Evolutionary conservation across 2,888 invertebrate genomes (phyloP).

Genomic region (Lottia gigantea): DNA sequence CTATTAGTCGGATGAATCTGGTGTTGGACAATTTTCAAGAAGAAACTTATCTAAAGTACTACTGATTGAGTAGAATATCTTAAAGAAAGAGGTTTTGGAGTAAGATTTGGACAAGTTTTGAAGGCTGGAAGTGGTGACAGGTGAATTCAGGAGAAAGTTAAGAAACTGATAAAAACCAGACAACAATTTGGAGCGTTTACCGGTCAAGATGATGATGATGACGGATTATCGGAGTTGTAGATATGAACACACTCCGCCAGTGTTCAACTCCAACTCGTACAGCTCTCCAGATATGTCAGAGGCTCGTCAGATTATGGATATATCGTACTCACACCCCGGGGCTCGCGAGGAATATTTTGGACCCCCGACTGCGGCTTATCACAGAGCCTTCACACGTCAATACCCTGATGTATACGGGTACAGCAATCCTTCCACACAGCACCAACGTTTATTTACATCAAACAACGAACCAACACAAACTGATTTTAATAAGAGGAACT

Average conservation of each 20-base stretch:
- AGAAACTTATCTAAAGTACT: too few species aligned
- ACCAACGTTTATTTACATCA: conserved; percentile 28
- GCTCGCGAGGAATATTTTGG: conserved; percentile 43
- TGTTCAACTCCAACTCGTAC: conserved; percentile 24
- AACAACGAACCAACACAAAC: conserved; percentile 12
- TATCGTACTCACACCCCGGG: conserved; percentile 50
- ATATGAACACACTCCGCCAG: conserved; percentile 53
- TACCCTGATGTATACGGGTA: conserved; percentile 46
- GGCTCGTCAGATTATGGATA: conserved; percentile 56
- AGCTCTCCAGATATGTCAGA: conserved; percentile 48
- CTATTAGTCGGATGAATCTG: too few species aligned
- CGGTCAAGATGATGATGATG: conserved; percentile 59
- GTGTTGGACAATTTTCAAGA: too few species aligned
- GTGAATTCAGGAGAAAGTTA: neutral
- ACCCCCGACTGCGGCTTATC: conserved; percentile 37
- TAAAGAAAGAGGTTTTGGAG: too few species aligned
- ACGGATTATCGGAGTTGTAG: conserved; percentile 64
- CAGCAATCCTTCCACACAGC: conserved; percentile 29
- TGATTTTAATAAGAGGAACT: conserved; percentile 11
- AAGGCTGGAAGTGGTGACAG: conserved; percentile 2
- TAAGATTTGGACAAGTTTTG: too few species aligned
- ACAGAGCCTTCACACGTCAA: conserved; percentile 31
- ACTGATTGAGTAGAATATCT: too few species aligned
- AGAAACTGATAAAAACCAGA: too few species aligned
- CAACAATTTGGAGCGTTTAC: neutral